phyloP scores from a whole-genome alignment of 2,888 invertebrate species.

The Lycaena phlaeas region DNA sequence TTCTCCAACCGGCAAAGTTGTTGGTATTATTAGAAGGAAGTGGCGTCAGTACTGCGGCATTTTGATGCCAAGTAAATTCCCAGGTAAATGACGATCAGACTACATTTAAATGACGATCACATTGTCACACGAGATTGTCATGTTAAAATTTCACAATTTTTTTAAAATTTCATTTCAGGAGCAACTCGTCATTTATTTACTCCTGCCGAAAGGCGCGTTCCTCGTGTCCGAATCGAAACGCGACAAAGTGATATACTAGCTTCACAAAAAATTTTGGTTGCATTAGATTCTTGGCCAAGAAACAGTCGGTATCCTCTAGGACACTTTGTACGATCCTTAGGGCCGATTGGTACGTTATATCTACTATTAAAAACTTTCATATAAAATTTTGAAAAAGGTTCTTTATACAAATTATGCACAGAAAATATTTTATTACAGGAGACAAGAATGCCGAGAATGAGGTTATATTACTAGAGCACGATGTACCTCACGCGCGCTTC shows the following conservation, averaged over 20 bases:
- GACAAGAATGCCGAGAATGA: slow-evolving; percentile 97
- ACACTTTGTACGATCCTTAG: slow-evolving; percentile 95
- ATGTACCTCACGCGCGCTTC: slow-evolving; percentile 96
- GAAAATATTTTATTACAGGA: slow-evolving; percentile 59
- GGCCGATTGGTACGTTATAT: slow-evolving; percentile 75
- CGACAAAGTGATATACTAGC: slow-evolving; percentile 87
- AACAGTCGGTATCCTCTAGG: slow-evolving; percentile 94
- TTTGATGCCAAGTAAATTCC: slow-evolving; percentile 82
- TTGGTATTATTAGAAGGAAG: slow-evolving; percentile 96
- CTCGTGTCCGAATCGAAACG: slow-evolving; percentile 96
- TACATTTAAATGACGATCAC: too few species aligned
- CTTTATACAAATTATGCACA: neutral
- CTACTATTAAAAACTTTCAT: too few species aligned
- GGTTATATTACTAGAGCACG: slow-evolving; percentile 95
- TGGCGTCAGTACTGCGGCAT: slow-evolving; percentile 99
- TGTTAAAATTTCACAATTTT: too few species aligned
- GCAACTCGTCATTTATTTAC: slow-evolving; percentile 89
- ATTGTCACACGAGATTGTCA: too few species aligned
- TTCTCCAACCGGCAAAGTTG: slow-evolving; percentile 68
- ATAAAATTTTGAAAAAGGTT: too few species aligned
- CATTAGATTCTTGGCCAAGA: slow-evolving; percentile 96
- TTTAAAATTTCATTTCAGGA: slow-evolving; percentile 39
- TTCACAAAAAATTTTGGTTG: slow-evolving; percentile 92
- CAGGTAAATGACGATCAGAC: too few species aligned
- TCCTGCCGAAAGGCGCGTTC: slow-evolving; percentile 94